Conservation (phyloP, 2,888 invertebrate genomes). For the Anarsia innoxiella region DNA sequence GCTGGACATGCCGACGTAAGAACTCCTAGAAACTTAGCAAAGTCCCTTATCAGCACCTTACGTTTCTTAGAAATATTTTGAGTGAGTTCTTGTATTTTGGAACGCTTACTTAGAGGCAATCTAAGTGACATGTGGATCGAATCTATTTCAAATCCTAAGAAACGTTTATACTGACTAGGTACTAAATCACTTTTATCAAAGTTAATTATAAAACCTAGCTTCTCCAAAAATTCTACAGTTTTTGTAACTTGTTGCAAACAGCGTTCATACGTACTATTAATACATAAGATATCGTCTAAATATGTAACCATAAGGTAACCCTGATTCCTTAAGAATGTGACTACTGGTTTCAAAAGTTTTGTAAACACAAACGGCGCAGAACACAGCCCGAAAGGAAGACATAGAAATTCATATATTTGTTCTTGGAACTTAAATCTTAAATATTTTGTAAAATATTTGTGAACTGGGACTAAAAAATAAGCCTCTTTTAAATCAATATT, state of each 20-base stretch:
- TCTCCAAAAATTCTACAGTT: neutral
- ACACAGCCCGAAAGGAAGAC: slow-evolving; percentile 11
- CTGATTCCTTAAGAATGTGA: slow-evolving; percentile 7
- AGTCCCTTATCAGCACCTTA: neutral
- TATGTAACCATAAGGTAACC: slow-evolving; percentile 5
- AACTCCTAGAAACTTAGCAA: slow-evolving; percentile 7
- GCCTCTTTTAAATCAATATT: slow-evolving; percentile 12
- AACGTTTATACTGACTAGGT: slow-evolving; percentile 3
- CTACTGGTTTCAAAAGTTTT: slow-evolving; percentile 13
- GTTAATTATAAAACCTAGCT: too few species aligned
- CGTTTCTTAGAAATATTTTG: neutral
- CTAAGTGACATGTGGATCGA: slow-evolving; percentile 4
- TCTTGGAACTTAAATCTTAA: slow-evolving; percentile 4
- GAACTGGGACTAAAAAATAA: too few species aligned
- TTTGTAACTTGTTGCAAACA: neutral
- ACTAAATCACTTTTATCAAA: slow-evolving; percentile 3
- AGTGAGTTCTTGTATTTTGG: neutral
- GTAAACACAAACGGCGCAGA: slow-evolving; percentile 14
- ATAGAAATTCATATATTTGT: slow-evolving; percentile 12
- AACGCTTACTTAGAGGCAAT: slow-evolving; percentile 1
- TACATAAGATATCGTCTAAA: slow-evolving; percentile 13
- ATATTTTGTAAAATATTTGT: neutral
- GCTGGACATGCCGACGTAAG: slow-evolving; percentile 12
- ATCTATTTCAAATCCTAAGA: slow-evolving; percentile 8
- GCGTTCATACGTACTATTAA: slow-evolving; percentile 2